A percentile compares a stretch with the other conserved stretches of the same genome.
Evolutionary conservation across 1,140 invertebrate genomes (phyloP).

Genomic region (Lepidostoma basale): DNA sequence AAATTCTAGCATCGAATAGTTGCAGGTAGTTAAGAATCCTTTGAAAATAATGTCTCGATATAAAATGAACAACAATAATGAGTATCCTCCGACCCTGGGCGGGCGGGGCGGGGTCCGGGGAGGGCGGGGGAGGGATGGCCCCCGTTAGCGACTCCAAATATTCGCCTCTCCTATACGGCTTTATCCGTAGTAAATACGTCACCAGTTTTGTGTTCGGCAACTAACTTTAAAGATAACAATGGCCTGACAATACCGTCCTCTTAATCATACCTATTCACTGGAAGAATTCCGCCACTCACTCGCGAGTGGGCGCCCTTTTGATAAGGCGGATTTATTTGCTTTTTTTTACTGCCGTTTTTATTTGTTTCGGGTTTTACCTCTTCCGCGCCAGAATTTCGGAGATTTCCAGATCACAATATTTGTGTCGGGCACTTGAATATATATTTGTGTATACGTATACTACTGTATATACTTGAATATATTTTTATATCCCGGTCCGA

Average conservation of each 20-base stretch:
- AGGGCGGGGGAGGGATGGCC: neutral
- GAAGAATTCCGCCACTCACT: constrained; percentile 37
- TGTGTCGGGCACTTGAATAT: neutral
- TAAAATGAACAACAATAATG: too few relatives aligned
- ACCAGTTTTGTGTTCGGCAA: constrained; percentile 47
- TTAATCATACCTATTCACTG: constrained; percentile 46
- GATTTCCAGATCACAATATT: neutral
- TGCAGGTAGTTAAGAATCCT: too few relatives aligned
- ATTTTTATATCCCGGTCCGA: too few relatives aligned
- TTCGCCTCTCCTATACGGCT: constrained; percentile 43
- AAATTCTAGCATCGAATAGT: too few relatives aligned
- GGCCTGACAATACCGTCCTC: constrained; percentile 46
- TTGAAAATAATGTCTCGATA: too few relatives aligned
- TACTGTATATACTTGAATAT: too few relatives aligned
- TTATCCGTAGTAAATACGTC: constrained; percentile 47
- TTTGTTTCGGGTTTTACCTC: neutral
- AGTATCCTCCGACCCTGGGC: neutral
- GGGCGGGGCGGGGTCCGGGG: neutral
- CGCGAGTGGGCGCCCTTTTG: constrained; percentile 22
- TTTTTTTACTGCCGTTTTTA: constrained; percentile 2
- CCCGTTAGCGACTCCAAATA: constrained; percentile 41
- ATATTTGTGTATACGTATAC: neutral
- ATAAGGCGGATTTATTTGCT: constrained; percentile 21
- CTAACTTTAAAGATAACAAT: constrained; percentile 47
- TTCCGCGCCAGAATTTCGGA: neutral